phyloP scores from a whole-genome alignment of 2,797 vertebrate genomes.

The Lates japonicus region DNA sequence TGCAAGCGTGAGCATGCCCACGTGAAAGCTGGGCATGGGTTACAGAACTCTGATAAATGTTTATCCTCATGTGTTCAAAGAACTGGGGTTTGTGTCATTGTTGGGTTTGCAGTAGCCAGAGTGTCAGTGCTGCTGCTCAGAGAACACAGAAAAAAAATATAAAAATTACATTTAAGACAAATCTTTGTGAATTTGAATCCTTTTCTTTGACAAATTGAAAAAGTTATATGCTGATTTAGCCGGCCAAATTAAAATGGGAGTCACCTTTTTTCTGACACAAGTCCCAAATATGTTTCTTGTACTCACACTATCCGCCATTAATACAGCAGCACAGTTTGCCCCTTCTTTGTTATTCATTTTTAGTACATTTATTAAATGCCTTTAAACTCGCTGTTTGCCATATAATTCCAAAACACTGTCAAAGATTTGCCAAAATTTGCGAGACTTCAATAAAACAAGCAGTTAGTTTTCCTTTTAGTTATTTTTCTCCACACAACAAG shows the following conservation, averaged over 20 bases:
- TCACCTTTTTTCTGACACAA: slow-evolving; percentile 8
- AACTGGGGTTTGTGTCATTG: not conserved
- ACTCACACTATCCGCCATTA: slow-evolving; percentile 6
- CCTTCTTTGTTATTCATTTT: slow-evolving; percentile 57
- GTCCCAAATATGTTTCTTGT: slow-evolving; percentile 14
- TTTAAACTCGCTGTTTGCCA: slow-evolving; percentile 52
- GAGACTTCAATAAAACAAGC: slow-evolving; percentile 68
- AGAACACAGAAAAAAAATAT: slow-evolving; percentile 7
- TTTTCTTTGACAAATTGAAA: not conserved
- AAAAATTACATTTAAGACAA: slow-evolving; percentile 12
- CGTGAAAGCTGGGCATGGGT: slow-evolving; percentile 29
- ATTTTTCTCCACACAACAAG: slow-evolving; percentile 63
- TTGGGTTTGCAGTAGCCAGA: not conserved
- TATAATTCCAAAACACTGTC: slow-evolving; percentile 71
- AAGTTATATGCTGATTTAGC: slow-evolving; percentile 22
- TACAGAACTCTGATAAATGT: slow-evolving; percentile 45
- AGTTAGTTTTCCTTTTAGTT: slow-evolving; percentile 70
- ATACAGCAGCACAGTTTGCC: slow-evolving; percentile 27
- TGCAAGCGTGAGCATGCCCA: slow-evolving; percentile 19
- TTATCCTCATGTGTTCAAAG: slow-evolving; percentile 15
- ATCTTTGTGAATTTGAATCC: slow-evolving; percentile 6
- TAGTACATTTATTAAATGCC: slow-evolving; percentile 64
- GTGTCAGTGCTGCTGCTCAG: not conserved
- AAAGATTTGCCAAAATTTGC: slow-evolving; percentile 69
- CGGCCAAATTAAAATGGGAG: slow-evolving; percentile 11